Conservation (phyloP, 2,113 vertebrate genomes). For the Rhegmatorhina hoffmannsi region DNA sequence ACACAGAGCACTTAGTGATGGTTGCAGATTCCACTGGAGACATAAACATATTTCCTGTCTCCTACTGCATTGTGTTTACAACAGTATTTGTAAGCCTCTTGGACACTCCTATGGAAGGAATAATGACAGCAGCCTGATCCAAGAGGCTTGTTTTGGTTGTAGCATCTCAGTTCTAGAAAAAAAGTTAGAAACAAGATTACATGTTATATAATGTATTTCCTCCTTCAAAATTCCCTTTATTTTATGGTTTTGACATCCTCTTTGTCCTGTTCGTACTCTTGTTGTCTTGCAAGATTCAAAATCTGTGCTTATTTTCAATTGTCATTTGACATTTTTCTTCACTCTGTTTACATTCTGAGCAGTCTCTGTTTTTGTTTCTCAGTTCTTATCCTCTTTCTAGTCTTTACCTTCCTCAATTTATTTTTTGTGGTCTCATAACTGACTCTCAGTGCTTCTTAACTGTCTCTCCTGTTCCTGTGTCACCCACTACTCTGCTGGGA, state of each 20-base stretch:
- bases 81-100: not conserved
- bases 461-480: constrained; percentile 5
- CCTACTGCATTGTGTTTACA: not conserved
- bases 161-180: not conserved
- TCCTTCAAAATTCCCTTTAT: not conserved
- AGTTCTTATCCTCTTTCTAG: not conserved
- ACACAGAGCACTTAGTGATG: not conserved
- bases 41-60: not conserved
- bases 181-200: not conserved
- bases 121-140: not conserved
- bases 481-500: not conserved
- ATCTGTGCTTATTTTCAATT: not conserved
- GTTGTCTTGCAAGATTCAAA: not conserved
- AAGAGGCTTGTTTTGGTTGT: not conserved
- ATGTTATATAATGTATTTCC: not conserved
- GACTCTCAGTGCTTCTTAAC: not conserved
- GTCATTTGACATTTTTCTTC: not conserved
- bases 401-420: constrained; percentile 8
- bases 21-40: not conserved
- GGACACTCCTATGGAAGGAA: not conserved
- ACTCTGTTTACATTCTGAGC: constrained; percentile 5
- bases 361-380: not conserved
- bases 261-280: not conserved
- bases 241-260: not conserved
- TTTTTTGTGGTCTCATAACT: not conserved